A percentile compares a stretch with the other conserved stretches of the same genome.
Conservation (phyloP, 2,888 invertebrate genomes). For the Drosophila formosana region DNA sequence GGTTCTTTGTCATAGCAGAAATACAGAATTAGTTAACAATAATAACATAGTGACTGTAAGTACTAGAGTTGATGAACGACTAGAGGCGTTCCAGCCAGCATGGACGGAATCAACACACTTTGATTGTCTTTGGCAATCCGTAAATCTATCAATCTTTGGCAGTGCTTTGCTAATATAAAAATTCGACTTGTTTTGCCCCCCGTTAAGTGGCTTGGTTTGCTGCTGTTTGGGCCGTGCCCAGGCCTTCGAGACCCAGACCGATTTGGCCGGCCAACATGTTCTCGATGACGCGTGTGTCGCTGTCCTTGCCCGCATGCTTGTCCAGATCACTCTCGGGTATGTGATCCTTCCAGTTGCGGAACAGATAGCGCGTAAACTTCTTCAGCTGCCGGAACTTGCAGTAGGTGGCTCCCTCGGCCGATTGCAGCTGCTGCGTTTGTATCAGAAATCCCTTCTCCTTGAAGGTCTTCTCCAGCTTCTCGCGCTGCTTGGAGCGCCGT, state of each 20-base stretch:
- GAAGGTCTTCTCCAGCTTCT: slow-evolving; percentile 95
- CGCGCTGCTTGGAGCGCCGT: slow-evolving; percentile 92
- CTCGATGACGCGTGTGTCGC: slow-evolving; percentile 44
- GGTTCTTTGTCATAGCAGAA: not conserved
- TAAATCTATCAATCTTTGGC: slow-evolving; percentile 71
- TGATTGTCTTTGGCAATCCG: slow-evolving; percentile 33
- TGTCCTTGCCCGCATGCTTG: slow-evolving; percentile 45
- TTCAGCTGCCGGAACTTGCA: slow-evolving; percentile 96
- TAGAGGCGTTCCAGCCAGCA: slow-evolving; percentile 62
- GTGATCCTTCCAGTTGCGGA: slow-evolving; percentile 97
- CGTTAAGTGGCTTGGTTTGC: slow-evolving; percentile 8
- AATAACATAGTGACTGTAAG: slow-evolving; percentile 55
- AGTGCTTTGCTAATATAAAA: slow-evolving; percentile 50
- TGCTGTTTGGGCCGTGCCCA: slow-evolving; percentile 6
- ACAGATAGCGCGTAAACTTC: slow-evolving; percentile 95
- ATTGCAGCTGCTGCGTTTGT: slow-evolving; percentile 96
- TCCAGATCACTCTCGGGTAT: slow-evolving; percentile 87
- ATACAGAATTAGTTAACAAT: slow-evolving; percentile 47
- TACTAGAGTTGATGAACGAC: slow-evolving; percentile 64
- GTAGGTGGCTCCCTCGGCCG: slow-evolving; percentile 96
- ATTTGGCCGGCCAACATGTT: slow-evolving; percentile 53
- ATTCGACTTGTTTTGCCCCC: not conserved
- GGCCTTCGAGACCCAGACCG: slow-evolving; percentile 37
- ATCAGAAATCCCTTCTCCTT: slow-evolving; percentile 97
- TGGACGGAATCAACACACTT: slow-evolving; percentile 68